Base-by-base conservation (phyloP, 2,797 vertebrate species). In the Tarsius wallacei region DNA sequence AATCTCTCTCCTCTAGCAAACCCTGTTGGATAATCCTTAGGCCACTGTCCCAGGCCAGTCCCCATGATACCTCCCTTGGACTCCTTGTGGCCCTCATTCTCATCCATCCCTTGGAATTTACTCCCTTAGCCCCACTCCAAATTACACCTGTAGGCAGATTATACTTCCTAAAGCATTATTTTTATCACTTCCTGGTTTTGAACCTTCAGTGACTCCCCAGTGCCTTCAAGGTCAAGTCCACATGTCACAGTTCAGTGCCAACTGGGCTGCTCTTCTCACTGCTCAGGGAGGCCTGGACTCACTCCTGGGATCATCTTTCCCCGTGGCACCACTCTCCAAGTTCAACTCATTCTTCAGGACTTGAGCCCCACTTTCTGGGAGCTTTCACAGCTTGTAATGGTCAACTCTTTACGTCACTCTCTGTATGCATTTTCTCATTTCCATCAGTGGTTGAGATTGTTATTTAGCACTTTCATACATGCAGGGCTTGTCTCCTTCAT, bases 1-100 rank as follows among this genome's bases (percentile, higher is more conserved):
- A 93, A 7, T 93, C 51, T 81, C 26, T 73, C 15, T 96, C 49
- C 66, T 91, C 22, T 83, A 63, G 63, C 47, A 86, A 84, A 49
- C 84, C n/a, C 22, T 70, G 11, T 57, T 90, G 84, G 78, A 42
- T 86, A 61, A 33, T 17, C n/a, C 87, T 90, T 51, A 91, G 82
- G 70, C 36, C 36, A 49, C 61, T 61, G 6, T 16, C 5, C 5
- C 14, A 70, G 47, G 33, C 49, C 87, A 82, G 82, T 26, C 17
- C 16, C 61, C 7, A 3, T n/a, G 21, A 19, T 47, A n/a, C 15
- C 16, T 33, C 36, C 8, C 51, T 22, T 28, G 2, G 47, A 57
- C 22, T 59, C 31, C 63, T 93, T 87, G 21, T 19, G 33, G 49
- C 42, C 12, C 57, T 68, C n/a, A 55, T 83, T 76, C 74, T 91